Evolutionary conservation across 2,797 vertebrate species (phyloP).

Genomic region (Sebastes paucispinis): DNA sequence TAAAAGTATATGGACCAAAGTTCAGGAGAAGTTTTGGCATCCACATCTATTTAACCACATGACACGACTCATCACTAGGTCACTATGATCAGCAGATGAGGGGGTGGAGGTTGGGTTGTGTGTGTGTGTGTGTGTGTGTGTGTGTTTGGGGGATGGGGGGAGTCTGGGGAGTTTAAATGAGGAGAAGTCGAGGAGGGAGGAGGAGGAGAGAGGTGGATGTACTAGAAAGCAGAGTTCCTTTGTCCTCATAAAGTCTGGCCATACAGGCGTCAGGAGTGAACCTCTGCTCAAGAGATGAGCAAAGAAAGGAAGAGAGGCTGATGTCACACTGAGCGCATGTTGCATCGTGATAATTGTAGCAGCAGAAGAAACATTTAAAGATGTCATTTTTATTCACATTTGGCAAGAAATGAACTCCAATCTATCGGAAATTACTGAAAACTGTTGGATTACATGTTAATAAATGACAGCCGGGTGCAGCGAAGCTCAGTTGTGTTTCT

Average conservation of each 20-base stretch:
- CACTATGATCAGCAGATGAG: conserved; percentile 4
- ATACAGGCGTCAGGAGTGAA: conserved; percentile 39
- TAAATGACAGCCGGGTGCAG: neutral
- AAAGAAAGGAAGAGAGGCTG: conserved; percentile 9
- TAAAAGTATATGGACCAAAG: neutral
- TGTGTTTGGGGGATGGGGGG: conserved; percentile 32
- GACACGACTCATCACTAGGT: neutral
- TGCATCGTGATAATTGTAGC: neutral
- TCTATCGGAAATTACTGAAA: neutral
- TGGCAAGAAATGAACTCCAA: neutral
- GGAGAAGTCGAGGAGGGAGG: conserved; percentile 27
- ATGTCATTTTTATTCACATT: neutral
- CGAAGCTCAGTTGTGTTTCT: neutral
- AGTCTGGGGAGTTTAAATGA: conserved; percentile 59
- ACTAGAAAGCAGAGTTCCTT: conserved; percentile 61
- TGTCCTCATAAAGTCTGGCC: conserved; percentile 60
- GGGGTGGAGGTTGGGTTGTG: conserved; percentile 4
- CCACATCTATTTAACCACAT: neutral
- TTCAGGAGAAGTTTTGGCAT: neutral
- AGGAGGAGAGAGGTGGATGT: conserved; percentile 13
- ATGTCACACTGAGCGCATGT: neutral
- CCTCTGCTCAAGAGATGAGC: conserved; percentile 18
- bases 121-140: conserved; percentile 6
- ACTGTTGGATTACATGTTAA: neutral
- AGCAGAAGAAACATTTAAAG: neutral